Percentiles rank a stretch among this genome's conserved stretches.
phyloP scores from a whole-genome alignment of 2,888 invertebrate genomes.

The Psylliodes chrysocephalus region DNA sequence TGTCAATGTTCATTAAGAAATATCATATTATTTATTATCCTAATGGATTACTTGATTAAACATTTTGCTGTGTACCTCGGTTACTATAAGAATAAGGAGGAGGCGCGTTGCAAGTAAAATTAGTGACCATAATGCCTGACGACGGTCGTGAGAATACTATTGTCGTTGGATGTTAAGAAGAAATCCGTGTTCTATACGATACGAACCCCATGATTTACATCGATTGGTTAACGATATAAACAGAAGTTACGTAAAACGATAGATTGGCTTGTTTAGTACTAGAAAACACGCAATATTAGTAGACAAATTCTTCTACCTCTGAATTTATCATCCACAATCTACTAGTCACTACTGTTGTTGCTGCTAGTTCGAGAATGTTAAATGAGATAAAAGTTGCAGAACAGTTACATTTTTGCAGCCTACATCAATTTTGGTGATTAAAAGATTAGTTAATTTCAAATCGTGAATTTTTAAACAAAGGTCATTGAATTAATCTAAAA shows the following conservation, averaged over 20 bases:
- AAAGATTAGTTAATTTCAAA: too few species aligned
- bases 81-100: background rate
- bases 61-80: background rate
- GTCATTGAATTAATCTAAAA: too few species aligned
- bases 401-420: too few species aligned
- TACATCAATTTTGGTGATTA: too few species aligned
- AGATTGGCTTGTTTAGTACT: constrained; percentile 15
- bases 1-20: too few species aligned
- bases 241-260: constrained; percentile 14
- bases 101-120: constrained; percentile 5
- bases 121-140: constrained; percentile 9
- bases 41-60: too few species aligned
- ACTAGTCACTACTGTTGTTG: background rate
- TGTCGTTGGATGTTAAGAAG: constrained; percentile 6
- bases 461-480: too few species aligned
- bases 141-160: constrained; percentile 11
- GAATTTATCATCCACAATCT: constrained; percentile 16
- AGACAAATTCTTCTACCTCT: constrained; percentile 20
- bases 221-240: constrained; percentile 7
- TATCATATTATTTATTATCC: too few species aligned
- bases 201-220: constrained; percentile 9
- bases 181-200: constrained; percentile 6
- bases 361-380: background rate
- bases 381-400: background rate
- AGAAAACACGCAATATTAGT: constrained; percentile 23